phyloP scores from a whole-genome alignment of 2,888 invertebrate species.

The Agapetus fuscipes region DNA sequence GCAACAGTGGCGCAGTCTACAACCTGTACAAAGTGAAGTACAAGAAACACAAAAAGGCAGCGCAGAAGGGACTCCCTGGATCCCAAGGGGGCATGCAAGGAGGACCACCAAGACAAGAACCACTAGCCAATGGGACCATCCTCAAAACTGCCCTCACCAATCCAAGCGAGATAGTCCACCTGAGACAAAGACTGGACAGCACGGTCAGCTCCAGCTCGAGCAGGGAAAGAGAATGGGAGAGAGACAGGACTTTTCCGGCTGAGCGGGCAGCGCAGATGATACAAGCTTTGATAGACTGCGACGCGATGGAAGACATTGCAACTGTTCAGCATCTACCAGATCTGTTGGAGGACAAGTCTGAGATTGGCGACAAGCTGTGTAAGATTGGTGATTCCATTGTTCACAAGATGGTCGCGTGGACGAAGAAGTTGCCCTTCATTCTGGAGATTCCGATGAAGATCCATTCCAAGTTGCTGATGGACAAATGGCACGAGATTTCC shows the following conservation, averaged over 20 bases:
- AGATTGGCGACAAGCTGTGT: constrained; percentile 85
- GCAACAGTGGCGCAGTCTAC: constrained; percentile 97
- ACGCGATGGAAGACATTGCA: constrained; percentile 93
- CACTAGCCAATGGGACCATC: constrained; percentile 85
- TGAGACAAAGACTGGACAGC: constrained; percentile 79
- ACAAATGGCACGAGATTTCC: constrained; percentile 96
- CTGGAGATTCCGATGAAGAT: constrained; percentile 92
- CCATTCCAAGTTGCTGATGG: constrained; percentile 90
- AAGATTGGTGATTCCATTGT: constrained; percentile 97
- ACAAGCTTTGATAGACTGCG: constrained; percentile 88
- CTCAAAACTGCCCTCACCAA: constrained; percentile 91
- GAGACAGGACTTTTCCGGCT: constrained; percentile 72
- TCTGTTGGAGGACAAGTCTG: constrained; percentile 82
- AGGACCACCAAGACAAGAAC: constrained; percentile 53
- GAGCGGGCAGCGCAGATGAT: constrained; percentile 84
- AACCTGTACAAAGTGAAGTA: constrained; percentile 99
- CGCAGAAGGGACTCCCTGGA: constrained; percentile 47
- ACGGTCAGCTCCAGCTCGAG: constrained; percentile 60
- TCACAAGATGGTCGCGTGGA: constrained; percentile 98
- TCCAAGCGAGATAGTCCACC: constrained; percentile 85
- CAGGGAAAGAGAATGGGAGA: constrained; percentile 22
- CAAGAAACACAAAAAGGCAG: constrained; percentile 90
- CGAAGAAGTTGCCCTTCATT: constrained; percentile 95
- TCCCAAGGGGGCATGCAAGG: constrained; percentile 33
- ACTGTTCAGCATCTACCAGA: constrained; percentile 86